phyloP scores from a whole-genome alignment of 2,888 invertebrate genomes.

The Dynastes tityus region DNA sequence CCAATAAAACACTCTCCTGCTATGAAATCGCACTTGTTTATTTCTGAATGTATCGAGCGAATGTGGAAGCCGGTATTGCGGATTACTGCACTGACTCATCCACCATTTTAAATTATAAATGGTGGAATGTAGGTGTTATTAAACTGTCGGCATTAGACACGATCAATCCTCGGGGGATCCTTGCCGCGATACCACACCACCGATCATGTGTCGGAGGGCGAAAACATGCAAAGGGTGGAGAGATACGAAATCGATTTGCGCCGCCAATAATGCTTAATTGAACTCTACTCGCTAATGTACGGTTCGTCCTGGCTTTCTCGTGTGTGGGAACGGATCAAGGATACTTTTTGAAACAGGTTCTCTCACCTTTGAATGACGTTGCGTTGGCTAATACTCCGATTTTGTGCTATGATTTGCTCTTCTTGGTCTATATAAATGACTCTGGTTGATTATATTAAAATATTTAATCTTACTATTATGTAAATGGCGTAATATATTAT shows the following conservation, averaged over 20 bases:
- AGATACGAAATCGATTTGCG: conserved; percentile 60
- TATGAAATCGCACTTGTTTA: conserved; percentile 8
- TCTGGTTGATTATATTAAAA: too few relatives aligned
- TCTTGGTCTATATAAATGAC: too few relatives aligned
- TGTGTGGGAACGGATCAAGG: neutral
- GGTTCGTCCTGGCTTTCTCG: neutral
- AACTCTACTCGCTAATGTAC: conserved; percentile 37
- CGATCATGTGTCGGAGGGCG: conserved; percentile 63
- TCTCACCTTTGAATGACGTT: too few relatives aligned
- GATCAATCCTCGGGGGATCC: conserved; percentile 59
- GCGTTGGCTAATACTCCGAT: too few relatives aligned
- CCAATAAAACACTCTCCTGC: conserved; percentile 3
- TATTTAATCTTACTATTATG: too few relatives aligned
- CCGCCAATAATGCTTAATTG: conserved; percentile 59
- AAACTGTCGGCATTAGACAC: conserved; percentile 63
- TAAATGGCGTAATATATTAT: too few relatives aligned
- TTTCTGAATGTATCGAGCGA: neutral
- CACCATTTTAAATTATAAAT: conserved; percentile 44
- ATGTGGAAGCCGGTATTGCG: neutral
- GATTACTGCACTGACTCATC: neutral
- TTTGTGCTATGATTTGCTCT: too few relatives aligned
- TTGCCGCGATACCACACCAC: conserved; percentile 59
- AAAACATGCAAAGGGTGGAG: conserved; percentile 65
- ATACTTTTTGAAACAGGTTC: too few relatives aligned
- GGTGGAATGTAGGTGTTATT: conserved; percentile 61